Percentiles rank a stretch among this genome's conserved stretches.
Evolutionary conservation across 1,140 invertebrate species (phyloP).

Genomic region (Camponotus floridanus): DNA sequence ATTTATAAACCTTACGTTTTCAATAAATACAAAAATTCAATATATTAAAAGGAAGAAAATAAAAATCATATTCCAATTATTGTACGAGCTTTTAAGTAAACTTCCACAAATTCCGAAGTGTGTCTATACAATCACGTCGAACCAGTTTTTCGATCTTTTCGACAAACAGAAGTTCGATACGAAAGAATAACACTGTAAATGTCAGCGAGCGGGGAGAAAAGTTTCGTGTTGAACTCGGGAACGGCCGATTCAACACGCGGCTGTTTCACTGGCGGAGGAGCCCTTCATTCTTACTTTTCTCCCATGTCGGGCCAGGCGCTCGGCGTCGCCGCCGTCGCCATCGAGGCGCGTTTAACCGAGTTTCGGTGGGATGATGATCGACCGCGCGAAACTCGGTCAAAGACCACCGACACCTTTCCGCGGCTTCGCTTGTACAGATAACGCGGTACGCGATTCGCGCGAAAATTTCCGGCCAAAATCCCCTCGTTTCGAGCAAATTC

Average conservation of each 20-base stretch:
- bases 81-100: neutral
- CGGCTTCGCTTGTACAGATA: conserved; percentile 48
- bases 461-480: conserved; percentile 43
- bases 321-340: conserved; percentile 59
- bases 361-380: conserved; percentile 76
- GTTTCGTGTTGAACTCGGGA: neutral
- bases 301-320: conserved; percentile 26
- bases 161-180: neutral
- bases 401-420: conserved; percentile 76
- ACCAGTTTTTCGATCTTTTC: neutral
- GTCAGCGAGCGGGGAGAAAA: neutral
- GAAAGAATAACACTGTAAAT: conserved; percentile 19
- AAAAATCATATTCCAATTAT: neutral
- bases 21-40: neutral
- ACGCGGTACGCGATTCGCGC: conserved; percentile 55
- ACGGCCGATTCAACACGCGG: conserved; percentile 44
- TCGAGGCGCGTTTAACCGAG: conserved; percentile 76
- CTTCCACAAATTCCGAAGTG: too few species aligned
- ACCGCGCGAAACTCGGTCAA: conserved; percentile 77
- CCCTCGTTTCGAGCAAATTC: neutral
- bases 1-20: too few species aligned
- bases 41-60: neutral
- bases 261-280: conserved; percentile 58
- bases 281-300: conserved; percentile 70
- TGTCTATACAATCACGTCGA: neutral